Base-by-base conservation (phyloP, 1,140 invertebrate species). In the Coenobita brevimanus region DNA sequence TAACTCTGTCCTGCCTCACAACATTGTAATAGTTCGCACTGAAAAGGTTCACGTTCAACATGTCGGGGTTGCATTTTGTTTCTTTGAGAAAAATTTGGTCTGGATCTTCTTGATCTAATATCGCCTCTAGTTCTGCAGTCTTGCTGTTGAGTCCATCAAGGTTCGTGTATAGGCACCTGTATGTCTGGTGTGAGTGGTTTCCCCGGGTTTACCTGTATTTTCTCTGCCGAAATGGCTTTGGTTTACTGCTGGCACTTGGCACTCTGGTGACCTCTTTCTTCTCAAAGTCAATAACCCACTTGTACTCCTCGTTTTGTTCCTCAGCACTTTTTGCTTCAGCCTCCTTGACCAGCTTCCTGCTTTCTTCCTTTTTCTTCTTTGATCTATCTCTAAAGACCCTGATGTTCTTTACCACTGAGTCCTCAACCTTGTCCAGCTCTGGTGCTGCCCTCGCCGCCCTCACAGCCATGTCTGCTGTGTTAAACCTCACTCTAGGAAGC, bases 121-220 rank as follows among this genome's bases (percentile, higher is more conserved):
- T 10, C n/a, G 13, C 54, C 13, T n/a, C n/a, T n/a, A 57, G 54
- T 57, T 57, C 54, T 13, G 54, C 54, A 13, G 54, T n/a, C n/a
- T 57, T 57, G 54, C n/a, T 57, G 54, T 57, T 57, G 10, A 57
- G 54, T 57, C 54, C 54, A 57, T 57, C 54, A 13, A 57, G 54
- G n/a, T 57, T 57, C 10, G 54, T 57, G n/a, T 57, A 57, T n/a
- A 57, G 54, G 54, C 54, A 57, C n/a, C n/a, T 57, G 54, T 10
- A 10, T 10, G 54, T 57, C 54, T 57, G 54, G 54, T 57, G 54
- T n/a, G 54, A n/a, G 54, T 57, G 54, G 13, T 10, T 57, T 57
- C n/a, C n/a, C n/a, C n/a, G n/a, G n/a, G n/a, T 69, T 33, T 69
- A 69, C 64, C 64, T 69, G 64, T 69, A 69, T 27, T 69, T 69